Evolutionary conservation across 2,888 invertebrate species (phyloP).

Genomic region (Gortyna flavago): DNA sequence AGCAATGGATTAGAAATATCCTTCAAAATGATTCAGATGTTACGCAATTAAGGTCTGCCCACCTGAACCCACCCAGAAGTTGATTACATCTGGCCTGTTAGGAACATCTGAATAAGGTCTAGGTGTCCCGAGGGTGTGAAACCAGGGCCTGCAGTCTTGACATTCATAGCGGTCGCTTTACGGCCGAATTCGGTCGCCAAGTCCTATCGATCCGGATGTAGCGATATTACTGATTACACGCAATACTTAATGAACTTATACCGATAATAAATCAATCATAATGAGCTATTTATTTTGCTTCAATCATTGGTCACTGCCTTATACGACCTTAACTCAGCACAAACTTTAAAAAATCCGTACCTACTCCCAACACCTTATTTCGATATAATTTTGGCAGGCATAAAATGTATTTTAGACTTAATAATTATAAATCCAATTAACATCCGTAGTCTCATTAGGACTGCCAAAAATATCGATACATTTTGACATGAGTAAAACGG

Average conservation of each 20-base stretch:
- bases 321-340: neutral
- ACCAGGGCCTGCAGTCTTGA: too few relatives aligned
- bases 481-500: conserved; percentile 32
- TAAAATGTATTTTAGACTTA: conserved; percentile 5
- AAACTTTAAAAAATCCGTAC: neutral
- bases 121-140: neutral
- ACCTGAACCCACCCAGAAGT: too few relatives aligned
- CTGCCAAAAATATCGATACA: conserved; percentile 42
- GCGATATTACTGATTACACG: conserved; percentile 6
- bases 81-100: too few relatives aligned
- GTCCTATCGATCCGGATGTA: too few relatives aligned
- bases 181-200: too few relatives aligned
- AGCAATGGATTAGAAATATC: neutral
- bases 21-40: too few relatives aligned
- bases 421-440: conserved; percentile 36
- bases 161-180: too few relatives aligned
- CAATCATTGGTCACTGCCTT: conserved; percentile 33
- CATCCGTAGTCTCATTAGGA: conserved; percentile 15
- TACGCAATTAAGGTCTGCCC: too few relatives aligned
- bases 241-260: conserved; percentile 15
- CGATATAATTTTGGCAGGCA: conserved; percentile 17
- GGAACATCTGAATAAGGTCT: too few relatives aligned
- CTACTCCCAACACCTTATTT: neutral
- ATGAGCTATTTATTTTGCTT: conserved; percentile 3
- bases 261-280: conserved; percentile 7